Base-by-base conservation (phyloP, 2,113 vertebrate species). In the Solea solea region DNA sequence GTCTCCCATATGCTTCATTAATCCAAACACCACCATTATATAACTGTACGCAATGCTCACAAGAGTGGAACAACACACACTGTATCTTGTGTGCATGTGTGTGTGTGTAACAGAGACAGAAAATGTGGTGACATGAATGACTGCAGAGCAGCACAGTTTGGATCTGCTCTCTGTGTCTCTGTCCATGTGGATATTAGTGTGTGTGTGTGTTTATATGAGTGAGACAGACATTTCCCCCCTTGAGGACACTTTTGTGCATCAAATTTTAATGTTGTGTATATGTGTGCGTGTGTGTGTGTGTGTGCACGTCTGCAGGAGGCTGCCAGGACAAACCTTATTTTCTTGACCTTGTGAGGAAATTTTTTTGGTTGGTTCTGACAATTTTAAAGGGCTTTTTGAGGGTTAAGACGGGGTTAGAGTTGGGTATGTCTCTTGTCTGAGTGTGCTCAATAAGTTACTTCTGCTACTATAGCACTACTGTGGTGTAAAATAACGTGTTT, bases 31-130 rank as follows among this genome's bases (percentile, higher is more conserved):
- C 80, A 77, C 66, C 61, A 65, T 92, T 91, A 91, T 74, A 81
- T 90, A 91, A 92, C 85, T 85, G 89, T 66, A 64, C 88, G 89
- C 89, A 88, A 90, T 92, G 86, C 83, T 90, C 88, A 91, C 72
- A 87, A 63, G 84, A 90, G 85, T 90, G 90, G 86, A 90, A 54
- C 72, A 68, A 72, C 70, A 60, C 65, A 76, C 59, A 13, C 70
- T 68, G 46, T 25, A 39, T 79, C 53, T 67, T 74, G 44, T 76
- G 69, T 21, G 12, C 61, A 48, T 61, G 41, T 66, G 64, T 50
- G 34, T 58, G 58, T 60, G 12, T 48, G 48, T 50, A 14, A 74
- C 77, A 68, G 68, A 65, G 34, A 66, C 62, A 74, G 28, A 73
- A 86, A 89, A 82, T 74, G 45, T 76, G 61, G 67, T 69, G 49